Base-by-base conservation (phyloP, 92 coral and sea anemone genomes). In the Porites rus region DNA sequence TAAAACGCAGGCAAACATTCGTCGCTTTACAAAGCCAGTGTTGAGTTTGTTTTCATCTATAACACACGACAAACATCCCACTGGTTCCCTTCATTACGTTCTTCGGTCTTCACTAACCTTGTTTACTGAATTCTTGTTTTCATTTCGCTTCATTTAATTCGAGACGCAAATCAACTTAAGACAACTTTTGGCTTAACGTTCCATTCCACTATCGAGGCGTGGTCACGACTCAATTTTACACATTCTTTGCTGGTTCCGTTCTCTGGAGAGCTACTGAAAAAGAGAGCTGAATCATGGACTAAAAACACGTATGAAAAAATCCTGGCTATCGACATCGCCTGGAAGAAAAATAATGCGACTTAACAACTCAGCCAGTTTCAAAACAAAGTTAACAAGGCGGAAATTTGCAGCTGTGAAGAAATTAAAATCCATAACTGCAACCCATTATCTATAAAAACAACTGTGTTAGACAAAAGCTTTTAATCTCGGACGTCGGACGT, bases 121-220 rank as follows among this genome's bases (percentile, higher is more conserved):
- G 19, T n/a, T 19, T 17, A 19, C 60, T 52, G 14, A 69, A 56
- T 4, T 28, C 52, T 69, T 81, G 77, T 69, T 81, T 80, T 81
- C 14, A 81, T 69, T 81, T 81, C 76, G 85, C 85, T 81, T 81
- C 68, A 69, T 75, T 69, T 81, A 25, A 53, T 80, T 80, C 76
- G 76, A 58, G 56, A 69, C 58, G 76, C 19, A 69, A 68, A 71
- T 69, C 76, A 53, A 79, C 75, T 3, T 3, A 4, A 38, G 7
- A 38, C 46, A 4, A 38, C 46, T 38, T 38, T 38, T 38, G 46
- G 46, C 46, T 38, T 38, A 10, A 25, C 4, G 4, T 28, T 28
- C 31, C 2, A 16, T 13, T 64, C 19, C 51, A 22, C 13, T 17
- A 22, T n/a, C 1, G 43, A 28, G 51, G 52, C 52, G 65, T 0